Conservation (phyloP, 1,140 invertebrate species). For the Magallana gigas region DNA sequence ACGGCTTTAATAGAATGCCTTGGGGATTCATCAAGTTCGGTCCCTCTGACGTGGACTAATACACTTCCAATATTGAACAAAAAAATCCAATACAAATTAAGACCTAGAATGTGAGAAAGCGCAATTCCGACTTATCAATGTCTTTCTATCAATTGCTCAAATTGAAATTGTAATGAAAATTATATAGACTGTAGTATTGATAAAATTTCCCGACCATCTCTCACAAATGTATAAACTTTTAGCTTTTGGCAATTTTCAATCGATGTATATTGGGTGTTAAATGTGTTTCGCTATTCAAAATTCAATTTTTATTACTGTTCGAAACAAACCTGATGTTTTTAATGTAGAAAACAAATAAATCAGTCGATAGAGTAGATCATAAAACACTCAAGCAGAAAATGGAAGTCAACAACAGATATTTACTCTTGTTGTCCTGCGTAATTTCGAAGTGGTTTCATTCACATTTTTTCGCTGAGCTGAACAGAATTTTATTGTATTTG, state of each 20-base stretch:
- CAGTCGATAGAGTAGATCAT: not conserved
- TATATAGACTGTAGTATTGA: conserved; percentile 7
- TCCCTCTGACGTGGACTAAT: too few relatives aligned
- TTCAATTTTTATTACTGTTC: too few relatives aligned
- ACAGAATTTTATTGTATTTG: too few relatives aligned
- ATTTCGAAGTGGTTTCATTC: too few relatives aligned
- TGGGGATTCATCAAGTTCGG: too few relatives aligned
- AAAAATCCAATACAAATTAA: conserved; percentile 6
- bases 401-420: not conserved
- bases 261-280: not conserved
- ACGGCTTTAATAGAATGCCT: too few relatives aligned
- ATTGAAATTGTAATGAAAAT: not conserved
- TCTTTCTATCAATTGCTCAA: conserved; percentile 11
- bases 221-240: not conserved
- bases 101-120: not conserved
- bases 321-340: conserved; percentile 35
- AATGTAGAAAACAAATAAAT: conserved; percentile 1
- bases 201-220: not conserved
- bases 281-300: not conserved
- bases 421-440: too few relatives aligned
- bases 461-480: not conserved
- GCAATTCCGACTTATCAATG: conserved; percentile 14
- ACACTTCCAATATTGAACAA: not conserved
- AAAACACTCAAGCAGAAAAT: not conserved
- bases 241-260: not conserved